These are phyloP conservation scores for Enteromius unitaeniatus DNA, from an alignment of 2,797 vertebrate genomes.

Conservation along the genomic window DNA sequence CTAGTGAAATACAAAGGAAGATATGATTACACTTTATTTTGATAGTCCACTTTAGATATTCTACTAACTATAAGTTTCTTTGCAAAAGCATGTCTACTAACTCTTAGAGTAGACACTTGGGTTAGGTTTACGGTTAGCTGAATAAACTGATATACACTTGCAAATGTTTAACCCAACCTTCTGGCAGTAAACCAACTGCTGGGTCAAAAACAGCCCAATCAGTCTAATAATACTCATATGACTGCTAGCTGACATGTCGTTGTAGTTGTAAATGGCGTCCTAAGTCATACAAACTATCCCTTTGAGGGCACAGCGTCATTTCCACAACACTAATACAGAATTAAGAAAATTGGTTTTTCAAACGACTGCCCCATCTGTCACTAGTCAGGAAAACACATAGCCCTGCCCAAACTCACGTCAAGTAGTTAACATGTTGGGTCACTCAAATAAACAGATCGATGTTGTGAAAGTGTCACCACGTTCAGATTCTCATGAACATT, in stretches of 20 bases:
- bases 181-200: too few species aligned
- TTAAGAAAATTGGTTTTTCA: background rate
- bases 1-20: background rate
- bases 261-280: background rate
- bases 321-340: background rate
- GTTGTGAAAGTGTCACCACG: background rate
- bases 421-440: background rate
- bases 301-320: background rate
- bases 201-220: too few species aligned
- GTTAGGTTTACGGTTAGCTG: too few species aligned
- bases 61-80: background rate
- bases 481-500: background rate
- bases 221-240: too few species aligned
- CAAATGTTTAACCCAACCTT: too few species aligned
- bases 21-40: background rate
- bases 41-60: background rate
- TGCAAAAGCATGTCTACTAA: too few species aligned
- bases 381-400: background rate
- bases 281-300: background rate
- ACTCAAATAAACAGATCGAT: background rate
- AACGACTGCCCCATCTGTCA: background rate
- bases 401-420: background rate
- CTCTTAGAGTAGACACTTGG: too few species aligned
- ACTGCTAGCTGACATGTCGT: too few species aligned
- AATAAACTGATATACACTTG: too few species aligned